Evolutionary conservation across 2,113 vertebrate genomes (phyloP).

Genomic region (Telmatochromis sp.): DNA sequence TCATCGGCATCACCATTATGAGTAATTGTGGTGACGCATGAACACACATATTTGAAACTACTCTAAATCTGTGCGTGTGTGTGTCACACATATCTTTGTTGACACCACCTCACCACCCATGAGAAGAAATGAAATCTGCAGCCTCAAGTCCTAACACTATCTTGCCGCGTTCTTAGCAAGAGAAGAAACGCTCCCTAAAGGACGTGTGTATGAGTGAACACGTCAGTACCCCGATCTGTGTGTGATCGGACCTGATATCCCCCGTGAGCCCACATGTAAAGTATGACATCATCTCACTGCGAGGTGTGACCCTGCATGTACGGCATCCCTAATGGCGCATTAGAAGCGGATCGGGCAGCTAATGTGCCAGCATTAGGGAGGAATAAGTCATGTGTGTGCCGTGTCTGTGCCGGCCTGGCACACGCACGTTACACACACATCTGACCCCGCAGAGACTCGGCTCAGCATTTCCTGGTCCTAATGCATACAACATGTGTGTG

Average conservation of each 20-base stretch:
- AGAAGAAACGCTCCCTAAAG: neutral
- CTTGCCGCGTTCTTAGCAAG: neutral
- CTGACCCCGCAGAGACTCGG: neutral
- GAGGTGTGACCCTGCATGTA: constrained; percentile 68
- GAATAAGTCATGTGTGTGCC: constrained; percentile 62
- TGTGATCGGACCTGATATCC: neutral
- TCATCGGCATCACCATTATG: constrained; percentile 1
- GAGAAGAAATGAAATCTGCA: constrained; percentile 1
- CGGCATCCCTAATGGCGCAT: constrained; percentile 74
- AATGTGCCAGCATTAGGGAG: constrained; percentile 58
- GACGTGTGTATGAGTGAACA: neutral
- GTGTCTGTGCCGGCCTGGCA: constrained; percentile 22
- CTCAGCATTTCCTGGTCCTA: constrained; percentile 36
- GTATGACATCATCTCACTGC: constrained; percentile 75
- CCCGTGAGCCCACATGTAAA: constrained; percentile 14
- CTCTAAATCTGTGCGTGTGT: neutral
- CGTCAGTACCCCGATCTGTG: neutral
- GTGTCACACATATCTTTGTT: neutral
- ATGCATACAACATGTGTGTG: constrained; percentile 28
- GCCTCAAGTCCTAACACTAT: neutral
- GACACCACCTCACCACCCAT: neutral
- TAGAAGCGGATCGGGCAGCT: constrained; percentile 70
- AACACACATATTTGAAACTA: neutral
- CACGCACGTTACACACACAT: constrained; percentile 28
- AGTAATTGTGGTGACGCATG: constrained; percentile 20